phyloP scores from a whole-genome alignment of 2,888 invertebrate species.

The Notodonta ziczac region DNA sequence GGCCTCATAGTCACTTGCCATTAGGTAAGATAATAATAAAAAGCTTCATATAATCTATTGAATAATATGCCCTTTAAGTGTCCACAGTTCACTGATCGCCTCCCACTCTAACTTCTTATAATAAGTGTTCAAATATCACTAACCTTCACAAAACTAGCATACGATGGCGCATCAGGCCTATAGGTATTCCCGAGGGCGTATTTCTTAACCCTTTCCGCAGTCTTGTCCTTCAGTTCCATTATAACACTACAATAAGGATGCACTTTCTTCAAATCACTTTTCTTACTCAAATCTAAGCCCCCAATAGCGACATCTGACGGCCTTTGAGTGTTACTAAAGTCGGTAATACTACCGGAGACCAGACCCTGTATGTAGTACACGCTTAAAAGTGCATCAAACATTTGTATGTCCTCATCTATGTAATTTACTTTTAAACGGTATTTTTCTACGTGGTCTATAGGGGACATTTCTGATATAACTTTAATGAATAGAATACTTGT shows the following conservation, averaged over 20 bases:
- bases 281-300: slow-evolving; percentile 43
- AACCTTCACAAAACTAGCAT: slow-evolving; percentile 82
- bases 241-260: slow-evolving; percentile 78
- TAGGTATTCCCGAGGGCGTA: slow-evolving; percentile 83
- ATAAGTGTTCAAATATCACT: slow-evolving; percentile 23
- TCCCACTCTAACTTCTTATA: too few species aligned
- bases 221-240: slow-evolving; percentile 62
- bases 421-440: slow-evolving; percentile 89
- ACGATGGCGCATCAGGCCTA: slow-evolving; percentile 80
- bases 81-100: too few species aligned
- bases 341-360: slow-evolving; percentile 59
- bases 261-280: slow-evolving; percentile 57
- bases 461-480: slow-evolving; percentile 86
- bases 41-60: too few species aligned
- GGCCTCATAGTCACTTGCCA: too few species aligned
- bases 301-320: slow-evolving; percentile 53
- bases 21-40: too few species aligned
- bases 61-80: too few species aligned
- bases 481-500: slow-evolving; percentile 84
- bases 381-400: slow-evolving; percentile 82
- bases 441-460: slow-evolving; percentile 94
- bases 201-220: slow-evolving; percentile 63
- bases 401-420: slow-evolving; percentile 87
- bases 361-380: slow-evolving; percentile 84
- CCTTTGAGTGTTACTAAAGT: slow-evolving; percentile 56